A percentile compares a stretch with the other conserved stretches of the same genome.
These are phyloP conservation scores for Drosophila dives DNA, from an alignment of 2,888 invertebrate genomes.

Conservation along the genomic window DNA sequence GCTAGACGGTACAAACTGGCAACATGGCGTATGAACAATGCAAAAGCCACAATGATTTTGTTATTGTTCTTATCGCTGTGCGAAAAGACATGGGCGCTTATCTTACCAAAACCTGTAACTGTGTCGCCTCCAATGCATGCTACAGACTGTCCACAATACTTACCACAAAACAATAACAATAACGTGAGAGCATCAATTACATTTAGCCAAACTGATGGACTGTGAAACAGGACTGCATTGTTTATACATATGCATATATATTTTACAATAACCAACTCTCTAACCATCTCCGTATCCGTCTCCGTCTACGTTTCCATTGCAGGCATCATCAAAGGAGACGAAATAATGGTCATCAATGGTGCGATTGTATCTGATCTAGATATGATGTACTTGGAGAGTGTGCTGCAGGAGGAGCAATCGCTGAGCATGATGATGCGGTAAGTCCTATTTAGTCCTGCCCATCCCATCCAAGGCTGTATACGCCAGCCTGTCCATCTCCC, in stretches of 20 bases:
- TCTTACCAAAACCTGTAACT: slow-evolving; percentile 68
- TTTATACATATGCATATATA: slow-evolving; percentile 11
- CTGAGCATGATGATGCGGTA: slow-evolving; percentile 98
- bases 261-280: slow-evolving; percentile 13
- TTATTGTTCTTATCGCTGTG: slow-evolving; percentile 58
- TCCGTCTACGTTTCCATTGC: slow-evolving; percentile 64
- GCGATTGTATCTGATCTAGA: slow-evolving; percentile 99
- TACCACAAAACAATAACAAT: slow-evolving; percentile 11
- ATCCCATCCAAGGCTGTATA: background rate
- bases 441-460: slow-evolving; percentile 48
- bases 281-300: background rate
- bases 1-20: slow-evolving; percentile 50
- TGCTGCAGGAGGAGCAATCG: slow-evolving; percentile 96
- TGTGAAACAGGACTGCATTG: slow-evolving; percentile 24
- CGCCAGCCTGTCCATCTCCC: slow-evolving; percentile 1
- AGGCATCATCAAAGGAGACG: slow-evolving; percentile 99
- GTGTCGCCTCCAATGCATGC: slow-evolving; percentile 31
- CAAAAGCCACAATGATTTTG: slow-evolving; percentile 65
- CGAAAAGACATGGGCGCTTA: slow-evolving; percentile 68
- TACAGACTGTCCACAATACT: slow-evolving; percentile 13
- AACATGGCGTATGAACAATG: slow-evolving; percentile 76
- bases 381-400: slow-evolving; percentile 99
- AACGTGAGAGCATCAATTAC: slow-evolving; percentile 39
- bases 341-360: slow-evolving; percentile 99
- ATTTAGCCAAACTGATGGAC: slow-evolving; percentile 32